Percentiles rank a stretch among this genome's conserved stretches.
phyloP scores from a whole-genome alignment of 2,797 vertebrate genomes.

The Halcyon leucocephala region DNA sequence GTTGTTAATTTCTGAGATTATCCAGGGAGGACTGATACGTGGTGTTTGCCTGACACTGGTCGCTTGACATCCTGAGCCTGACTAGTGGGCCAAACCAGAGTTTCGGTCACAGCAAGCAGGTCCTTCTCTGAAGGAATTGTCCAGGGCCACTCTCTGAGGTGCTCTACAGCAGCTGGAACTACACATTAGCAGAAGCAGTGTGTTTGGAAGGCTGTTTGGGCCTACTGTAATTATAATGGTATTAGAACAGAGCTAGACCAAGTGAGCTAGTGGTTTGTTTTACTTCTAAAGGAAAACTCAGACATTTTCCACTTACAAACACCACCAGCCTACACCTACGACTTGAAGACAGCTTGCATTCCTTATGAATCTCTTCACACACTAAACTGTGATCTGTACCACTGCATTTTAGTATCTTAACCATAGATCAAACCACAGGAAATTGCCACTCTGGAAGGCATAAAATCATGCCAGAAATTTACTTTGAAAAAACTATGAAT shows the following conservation, averaged over 20 bases:
- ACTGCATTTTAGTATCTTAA: not conserved
- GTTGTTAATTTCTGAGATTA: not conserved
- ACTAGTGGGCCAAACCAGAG: not conserved
- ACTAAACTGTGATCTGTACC: conserved; percentile 7
- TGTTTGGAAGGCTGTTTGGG: not conserved
- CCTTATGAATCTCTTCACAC: not conserved
- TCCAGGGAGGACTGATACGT: not conserved
- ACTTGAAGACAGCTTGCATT: not conserved
- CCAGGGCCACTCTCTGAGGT: not conserved
- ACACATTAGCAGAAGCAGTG: not conserved
- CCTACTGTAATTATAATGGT: not conserved
- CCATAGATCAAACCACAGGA: not conserved
- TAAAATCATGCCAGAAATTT: not conserved
- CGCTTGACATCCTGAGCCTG: not conserved
- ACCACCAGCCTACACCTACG: not conserved
- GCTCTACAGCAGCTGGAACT: not conserved
- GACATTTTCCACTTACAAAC: not conserved
- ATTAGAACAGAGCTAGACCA: not conserved
- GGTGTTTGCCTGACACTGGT: not conserved
- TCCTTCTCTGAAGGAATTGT: not conserved
- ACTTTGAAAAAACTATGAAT: not conserved
- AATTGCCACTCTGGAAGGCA: not conserved
- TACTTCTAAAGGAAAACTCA: not conserved
- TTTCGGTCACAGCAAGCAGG: not conserved
- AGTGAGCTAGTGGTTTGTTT: not conserved